Conservation (phyloP, 2,113 vertebrate species). For the Emydura subglobosa region DNA sequence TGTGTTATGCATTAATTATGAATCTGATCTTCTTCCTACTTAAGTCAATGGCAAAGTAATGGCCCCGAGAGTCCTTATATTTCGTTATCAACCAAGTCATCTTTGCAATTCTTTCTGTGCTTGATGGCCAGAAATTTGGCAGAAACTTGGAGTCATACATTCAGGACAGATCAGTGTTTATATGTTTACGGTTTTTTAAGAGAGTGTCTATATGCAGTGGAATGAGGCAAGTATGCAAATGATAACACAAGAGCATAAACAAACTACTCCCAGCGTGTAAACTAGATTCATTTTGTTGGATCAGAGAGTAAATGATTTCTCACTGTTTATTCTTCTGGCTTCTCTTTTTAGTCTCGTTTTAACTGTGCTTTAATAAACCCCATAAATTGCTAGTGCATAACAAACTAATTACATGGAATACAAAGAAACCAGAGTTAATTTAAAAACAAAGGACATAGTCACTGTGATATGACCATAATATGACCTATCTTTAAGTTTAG, state of each 20-base stretch:
- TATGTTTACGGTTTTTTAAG: background rate
- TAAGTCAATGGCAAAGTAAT: background rate
- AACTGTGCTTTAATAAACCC: background rate
- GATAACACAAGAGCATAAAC: background rate
- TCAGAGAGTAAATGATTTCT: conserved; percentile 13
- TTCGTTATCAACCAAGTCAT: background rate
- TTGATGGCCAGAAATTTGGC: background rate
- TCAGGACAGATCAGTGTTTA: background rate
- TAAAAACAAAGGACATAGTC: background rate
- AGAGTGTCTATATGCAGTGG: background rate
- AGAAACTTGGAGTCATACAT: background rate
- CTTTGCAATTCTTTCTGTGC: background rate
- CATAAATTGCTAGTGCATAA: background rate
- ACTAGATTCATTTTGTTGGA: conserved; percentile 8
- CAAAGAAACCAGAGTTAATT: background rate
- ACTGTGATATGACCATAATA: background rate
- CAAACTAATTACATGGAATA: background rate
- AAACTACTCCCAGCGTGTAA: background rate
- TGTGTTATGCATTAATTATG: background rate
- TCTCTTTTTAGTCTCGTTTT: background rate
- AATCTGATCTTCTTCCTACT: background rate
- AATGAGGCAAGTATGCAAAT: background rate
- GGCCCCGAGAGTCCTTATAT: background rate
- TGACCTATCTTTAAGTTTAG: background rate
- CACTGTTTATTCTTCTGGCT: background rate